A percentile compares a stretch with the other conserved stretches of the same genome.
phyloP scores from a whole-genome alignment of 2,113 vertebrate genomes.

The Lagenorhynchus albirostris region DNA sequence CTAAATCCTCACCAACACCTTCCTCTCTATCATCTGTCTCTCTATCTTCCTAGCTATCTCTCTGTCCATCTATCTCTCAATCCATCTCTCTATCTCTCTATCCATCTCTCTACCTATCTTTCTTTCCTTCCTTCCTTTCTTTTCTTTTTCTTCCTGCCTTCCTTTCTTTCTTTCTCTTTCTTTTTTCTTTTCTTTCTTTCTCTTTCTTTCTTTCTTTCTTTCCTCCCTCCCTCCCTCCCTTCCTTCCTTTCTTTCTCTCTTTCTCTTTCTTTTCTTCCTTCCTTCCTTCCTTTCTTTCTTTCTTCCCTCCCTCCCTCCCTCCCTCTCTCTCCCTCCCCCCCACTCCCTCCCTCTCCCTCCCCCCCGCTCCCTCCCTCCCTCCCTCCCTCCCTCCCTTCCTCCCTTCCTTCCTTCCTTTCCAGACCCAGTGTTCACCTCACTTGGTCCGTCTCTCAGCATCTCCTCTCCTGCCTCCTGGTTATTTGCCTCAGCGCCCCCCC shows the following conservation, averaged over 20 bases:
- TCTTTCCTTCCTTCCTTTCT: no score
- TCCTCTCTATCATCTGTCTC: background rate
- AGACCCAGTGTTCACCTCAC: background rate
- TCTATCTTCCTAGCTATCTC: background rate
- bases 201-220: no score
- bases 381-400: no score
- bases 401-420: no score
- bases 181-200: fast-evolving
- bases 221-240: no score
- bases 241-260: no score
- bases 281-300: fast-evolving
- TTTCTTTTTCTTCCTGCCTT: no score
- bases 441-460: fast-evolving
- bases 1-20: background rate
- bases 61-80: background rate
- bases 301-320: fast-evolving
- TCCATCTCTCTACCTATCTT: no score
- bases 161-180: fast-evolving
- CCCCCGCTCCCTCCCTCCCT: no score
- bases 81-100: no score
- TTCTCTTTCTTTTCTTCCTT: fast-evolving
- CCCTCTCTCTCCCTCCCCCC: fast-evolving
- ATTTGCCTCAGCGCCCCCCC: no score
- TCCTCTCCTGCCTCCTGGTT: background rate
- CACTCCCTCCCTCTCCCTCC: no score